A percentile compares a stretch with the other conserved stretches of the same genome.
Conservation (phyloP, 2,888 invertebrate genomes). For the Oscheius sp. region DNA sequence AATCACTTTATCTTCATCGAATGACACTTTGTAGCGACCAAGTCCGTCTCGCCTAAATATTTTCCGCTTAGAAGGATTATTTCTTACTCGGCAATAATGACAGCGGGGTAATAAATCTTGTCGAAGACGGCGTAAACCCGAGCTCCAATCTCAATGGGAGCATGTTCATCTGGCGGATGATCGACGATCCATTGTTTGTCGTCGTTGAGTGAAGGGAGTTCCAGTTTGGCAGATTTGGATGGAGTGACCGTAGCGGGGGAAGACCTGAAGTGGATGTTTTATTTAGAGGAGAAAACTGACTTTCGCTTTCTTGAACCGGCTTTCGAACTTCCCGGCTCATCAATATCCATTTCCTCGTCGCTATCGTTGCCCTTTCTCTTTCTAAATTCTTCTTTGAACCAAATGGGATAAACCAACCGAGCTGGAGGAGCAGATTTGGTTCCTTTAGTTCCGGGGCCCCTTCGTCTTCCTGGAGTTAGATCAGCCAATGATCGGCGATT, state of each 20-base stretch:
- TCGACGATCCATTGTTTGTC: constrained; percentile 62
- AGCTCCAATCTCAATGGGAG: constrained; percentile 54
- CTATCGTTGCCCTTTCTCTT: neutral
- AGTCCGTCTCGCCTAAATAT: constrained; percentile 56
- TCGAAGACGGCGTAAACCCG: constrained; percentile 66
- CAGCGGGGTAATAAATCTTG: constrained; percentile 65
- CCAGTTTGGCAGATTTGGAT: constrained; percentile 9
- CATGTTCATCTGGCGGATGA: constrained; percentile 54
- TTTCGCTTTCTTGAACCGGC: constrained; percentile 19
- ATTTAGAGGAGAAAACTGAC: neutral
- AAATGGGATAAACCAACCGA: neutral
- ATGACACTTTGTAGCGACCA: constrained; percentile 63
- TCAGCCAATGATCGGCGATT: constrained; percentile 35
- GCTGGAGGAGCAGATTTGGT: constrained; percentile 16
- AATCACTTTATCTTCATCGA: constrained; percentile 59
- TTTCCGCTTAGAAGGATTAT: neutral
- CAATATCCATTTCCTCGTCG: constrained; percentile 20
- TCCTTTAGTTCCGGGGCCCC: neutral
- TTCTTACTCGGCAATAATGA: constrained; percentile 46
- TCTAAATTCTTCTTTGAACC: neutral
- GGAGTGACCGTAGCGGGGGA: constrained; percentile 9
- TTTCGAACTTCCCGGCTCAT: constrained; percentile 7
- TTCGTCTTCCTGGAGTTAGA: constrained; percentile 39
- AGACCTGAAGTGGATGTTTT: neutral
- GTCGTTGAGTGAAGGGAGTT: constrained; percentile 37